Evolutionary conservation across 2,888 invertebrate genomes (phyloP), one percentile per base, ranked within the genome.

Genomic region (Callinectes sapidus): DNA sequence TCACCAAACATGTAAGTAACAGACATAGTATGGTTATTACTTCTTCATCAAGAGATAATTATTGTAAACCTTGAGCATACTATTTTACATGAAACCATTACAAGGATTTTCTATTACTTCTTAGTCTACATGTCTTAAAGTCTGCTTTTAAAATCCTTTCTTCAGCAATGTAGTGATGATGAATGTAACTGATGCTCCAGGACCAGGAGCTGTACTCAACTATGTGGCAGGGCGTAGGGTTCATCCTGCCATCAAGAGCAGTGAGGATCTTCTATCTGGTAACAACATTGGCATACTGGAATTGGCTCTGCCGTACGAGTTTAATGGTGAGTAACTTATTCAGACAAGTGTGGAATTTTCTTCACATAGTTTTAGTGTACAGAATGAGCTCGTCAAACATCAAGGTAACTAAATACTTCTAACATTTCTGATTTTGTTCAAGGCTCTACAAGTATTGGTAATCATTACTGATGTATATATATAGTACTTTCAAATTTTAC

Each of bases 241-340:
- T 35, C 92, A 92, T 28, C 92, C 92, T 13, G 66, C 18, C 54
- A 87, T 92, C 39, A 87, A 35, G 23, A 77, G 18, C 39, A 42
- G 23, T 5, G 55, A 66, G 18, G 91, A 91, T 48, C 81, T 93
- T 14, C 89, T 93, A 18, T 77, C 66, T 42, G 93, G 93, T 18
- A 42, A 91, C 66, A 93, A 93, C 86, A 42, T 93, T n/a, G 93
- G 93, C 14, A n/a, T 93, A 35, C 48, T 93, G 18, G 93, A 93
- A 32, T 85, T 93, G 77, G 91, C 90, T 35, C 2, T 90, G 3
- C 93, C 93, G 6, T 13, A 91, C 8, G 48, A 91, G 42, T 93
- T 93, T 85, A 91, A 86, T 88, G 93, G 93, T 93, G 71, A 85
- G 90, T 87, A 3, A 32, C 35, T 61, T 28, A 28, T 71, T 5